These are phyloP conservation scores for Microctonus brassicae DNA, from an alignment of 2,888 invertebrate genomes.

Conservation along the genomic window DNA sequence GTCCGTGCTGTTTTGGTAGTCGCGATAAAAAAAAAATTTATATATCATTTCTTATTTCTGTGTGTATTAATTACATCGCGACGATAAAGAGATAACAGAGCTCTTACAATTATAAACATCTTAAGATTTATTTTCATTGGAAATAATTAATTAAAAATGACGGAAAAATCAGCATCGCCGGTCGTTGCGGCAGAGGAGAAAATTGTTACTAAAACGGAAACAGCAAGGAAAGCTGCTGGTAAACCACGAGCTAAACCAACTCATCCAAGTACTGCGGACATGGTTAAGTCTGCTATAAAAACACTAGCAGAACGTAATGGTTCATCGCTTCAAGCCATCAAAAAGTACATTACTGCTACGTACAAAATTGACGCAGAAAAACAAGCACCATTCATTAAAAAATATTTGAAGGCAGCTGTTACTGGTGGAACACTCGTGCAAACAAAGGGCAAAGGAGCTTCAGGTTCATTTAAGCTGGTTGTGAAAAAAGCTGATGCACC, in stretches of 20 bases:
- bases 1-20: slow-evolving; percentile 43
- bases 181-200: neutral
- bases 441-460: slow-evolving; percentile 73
- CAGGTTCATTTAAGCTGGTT: slow-evolving; percentile 72
- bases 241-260: slow-evolving; percentile 45
- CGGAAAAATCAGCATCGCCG: slow-evolving; percentile 4
- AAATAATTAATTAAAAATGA: too few relatives aligned
- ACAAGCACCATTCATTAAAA: slow-evolving; percentile 74
- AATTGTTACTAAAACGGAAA: neutral
- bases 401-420: slow-evolving; percentile 74
- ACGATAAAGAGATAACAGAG: too few relatives aligned
- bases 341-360: slow-evolving; percentile 75
- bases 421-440: slow-evolving; percentile 71
- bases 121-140: too few relatives aligned
- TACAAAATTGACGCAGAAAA: slow-evolving; percentile 76
- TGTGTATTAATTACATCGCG: too few relatives aligned
- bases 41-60: too few relatives aligned
- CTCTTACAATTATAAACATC: too few relatives aligned
- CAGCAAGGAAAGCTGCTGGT: slow-evolving; percentile 31
- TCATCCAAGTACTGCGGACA: slow-evolving; percentile 72
- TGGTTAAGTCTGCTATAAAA: slow-evolving; percentile 74
- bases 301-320: slow-evolving; percentile 74
- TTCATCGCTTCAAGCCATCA: slow-evolving; percentile 75
- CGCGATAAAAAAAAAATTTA: too few relatives aligned
- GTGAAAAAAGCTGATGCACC: slow-evolving; percentile 72